Base-by-base conservation (phyloP, 2,888 invertebrate genomes). In the Pyrgus malvae region DNA sequence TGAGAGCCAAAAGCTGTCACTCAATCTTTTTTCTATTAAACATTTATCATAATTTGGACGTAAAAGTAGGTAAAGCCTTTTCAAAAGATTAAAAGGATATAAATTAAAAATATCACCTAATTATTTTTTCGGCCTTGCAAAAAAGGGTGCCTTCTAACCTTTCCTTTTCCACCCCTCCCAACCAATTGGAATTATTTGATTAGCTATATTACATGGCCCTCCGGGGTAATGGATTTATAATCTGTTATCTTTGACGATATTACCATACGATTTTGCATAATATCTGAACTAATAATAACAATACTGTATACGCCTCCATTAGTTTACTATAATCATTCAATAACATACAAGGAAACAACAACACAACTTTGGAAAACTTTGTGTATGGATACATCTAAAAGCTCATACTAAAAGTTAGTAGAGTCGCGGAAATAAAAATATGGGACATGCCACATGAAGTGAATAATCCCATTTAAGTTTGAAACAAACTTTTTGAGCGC, bases 401-500 rank as follows among this genome's bases (percentile, higher is more conserved):
- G n/a, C n/a, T n/a, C n/a, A n/a, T n/a, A n/a, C n/a, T n/a, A n/a
- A n/a, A n/a, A n/a, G n/a, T n/a, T n/a, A n/a, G n/a, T n/a, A n/a
- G n/a, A n/a, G n/a, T n/a, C n/a, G n/a, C n/a, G n/a, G n/a, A 37
- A 33, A 44, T 37, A 51, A 38, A 29, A 53, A 53, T 35, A 44
- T 17, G 23, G 17, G 16, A 53, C 31, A 45, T 38, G 21, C 23
- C 11, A 46, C 53, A 46, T 46, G 14, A 40, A 40, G 53, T 40
- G 17, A 7, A 25, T 17, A 25, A 46, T 45, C 23, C 21, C 11
- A 38, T 37, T 45, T 21, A 46, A 53, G 45, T 53, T 53, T 21
- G 38, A 37, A 37, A 21, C 45, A 53, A 53, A 46, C 53, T 53
- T 53, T 53, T 53, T 31, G 40, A 53, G 29, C 23, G 45, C 45